Evolutionary conservation across 2,888 invertebrate genomes (phyloP).

Genomic region (Sericinus montela): DNA sequence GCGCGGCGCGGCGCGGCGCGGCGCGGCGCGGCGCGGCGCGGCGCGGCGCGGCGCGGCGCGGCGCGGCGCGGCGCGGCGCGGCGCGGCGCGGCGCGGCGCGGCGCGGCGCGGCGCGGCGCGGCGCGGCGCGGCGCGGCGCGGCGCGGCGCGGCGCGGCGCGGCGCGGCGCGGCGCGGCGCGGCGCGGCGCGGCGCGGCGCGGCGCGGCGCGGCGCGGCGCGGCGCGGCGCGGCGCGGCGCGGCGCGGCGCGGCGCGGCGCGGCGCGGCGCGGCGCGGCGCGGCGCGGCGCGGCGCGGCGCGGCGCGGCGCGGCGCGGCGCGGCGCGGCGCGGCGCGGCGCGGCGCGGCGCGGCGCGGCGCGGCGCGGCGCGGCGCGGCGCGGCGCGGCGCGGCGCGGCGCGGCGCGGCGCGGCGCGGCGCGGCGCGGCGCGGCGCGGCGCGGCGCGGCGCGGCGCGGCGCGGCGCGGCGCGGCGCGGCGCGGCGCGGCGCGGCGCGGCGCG

Average conservation of each 20-base stretch:
- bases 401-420: too few species aligned
- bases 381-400: not conserved
- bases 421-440: not conserved
- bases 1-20: not conserved
- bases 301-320: slow-evolving; percentile 4
- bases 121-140: too few species aligned
- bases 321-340: too few species aligned
- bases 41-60: too few species aligned
- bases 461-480: too few species aligned
- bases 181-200: too few species aligned
- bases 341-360: not conserved
- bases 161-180: slow-evolving; percentile 4
- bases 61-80: not conserved
- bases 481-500: not conserved
- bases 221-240: slow-evolving; percentile 3
- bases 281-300: not conserved
- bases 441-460: slow-evolving; percentile 4
- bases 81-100: slow-evolving; percentile 3
- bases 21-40: slow-evolving; percentile 4
- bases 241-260: not conserved
- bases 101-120: not conserved
- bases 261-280: too few species aligned
- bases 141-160: not conserved
- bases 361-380: slow-evolving; percentile 3
- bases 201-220: not conserved